Evolutionary conservation across 2,888 invertebrate species (phyloP).

Genomic region (Lacanobia oleracea): DNA sequence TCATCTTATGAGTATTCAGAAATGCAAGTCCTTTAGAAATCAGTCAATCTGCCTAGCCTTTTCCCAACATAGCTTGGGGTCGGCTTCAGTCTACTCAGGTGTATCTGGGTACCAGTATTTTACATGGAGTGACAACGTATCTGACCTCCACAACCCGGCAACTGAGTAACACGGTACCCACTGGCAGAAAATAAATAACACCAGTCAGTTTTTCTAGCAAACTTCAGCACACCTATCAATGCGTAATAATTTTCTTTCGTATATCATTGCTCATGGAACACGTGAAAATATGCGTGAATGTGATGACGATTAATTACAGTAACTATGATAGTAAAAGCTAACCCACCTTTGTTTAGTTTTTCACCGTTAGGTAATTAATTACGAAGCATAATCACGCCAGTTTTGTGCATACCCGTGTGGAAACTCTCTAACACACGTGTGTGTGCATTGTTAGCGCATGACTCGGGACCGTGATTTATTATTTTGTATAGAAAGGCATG

Average conservation of each 20-base stretch:
- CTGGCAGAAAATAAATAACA: no score
- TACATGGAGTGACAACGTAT: no score
- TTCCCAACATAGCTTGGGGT: no score
- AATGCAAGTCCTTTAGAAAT: no score
- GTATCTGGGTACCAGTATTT: no score
- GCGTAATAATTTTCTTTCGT: not conserved
- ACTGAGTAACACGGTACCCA: no score
- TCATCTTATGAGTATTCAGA: no score
- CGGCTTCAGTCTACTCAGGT: no score
- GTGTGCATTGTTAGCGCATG: constrained; percentile 42
- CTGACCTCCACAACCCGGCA: no score
- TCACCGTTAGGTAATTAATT: constrained; percentile 60
- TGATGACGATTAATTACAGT: not conserved
- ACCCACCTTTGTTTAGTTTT: constrained; percentile 38
- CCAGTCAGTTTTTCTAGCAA: no score
- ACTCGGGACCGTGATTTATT: constrained; percentile 32
- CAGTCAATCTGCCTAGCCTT: no score
- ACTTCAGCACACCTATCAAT: no score
- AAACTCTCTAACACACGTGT: constrained; percentile 43
- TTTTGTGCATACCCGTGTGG: constrained; percentile 46
- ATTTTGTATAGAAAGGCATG: constrained; percentile 22
- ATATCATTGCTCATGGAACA: not conserved
- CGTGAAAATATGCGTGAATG: constrained; percentile 17
- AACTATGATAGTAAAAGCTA: constrained; percentile 32
- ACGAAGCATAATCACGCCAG: constrained; percentile 22